A percentile compares a stretch with the other conserved stretches of the same genome.
These are phyloP conservation scores for Hoplias malabaricus DNA, from an alignment of 2,113 vertebrate genomes.

Conservation along the genomic window DNA sequence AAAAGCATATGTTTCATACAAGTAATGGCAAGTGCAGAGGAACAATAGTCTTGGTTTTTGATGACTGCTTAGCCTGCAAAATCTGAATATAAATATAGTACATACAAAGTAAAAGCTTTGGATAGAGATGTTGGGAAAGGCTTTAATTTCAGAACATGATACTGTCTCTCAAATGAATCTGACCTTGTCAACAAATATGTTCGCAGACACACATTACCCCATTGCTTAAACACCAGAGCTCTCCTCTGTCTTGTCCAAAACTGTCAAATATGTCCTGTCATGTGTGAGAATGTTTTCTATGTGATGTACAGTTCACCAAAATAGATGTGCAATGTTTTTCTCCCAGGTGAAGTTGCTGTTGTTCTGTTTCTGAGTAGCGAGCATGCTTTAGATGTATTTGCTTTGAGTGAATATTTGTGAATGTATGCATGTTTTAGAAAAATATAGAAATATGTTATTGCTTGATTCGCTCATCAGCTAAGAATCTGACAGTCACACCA, in stretches of 20 bases:
- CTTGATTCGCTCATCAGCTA: too few relatives aligned
- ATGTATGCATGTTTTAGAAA: neutral
- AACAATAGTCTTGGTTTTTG: too few relatives aligned
- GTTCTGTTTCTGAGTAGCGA: neutral
- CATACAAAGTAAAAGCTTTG: neutral
- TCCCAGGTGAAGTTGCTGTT: slow-evolving; percentile 5
- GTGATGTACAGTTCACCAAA: neutral
- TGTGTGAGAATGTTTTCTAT: neutral
- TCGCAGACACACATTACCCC: neutral
- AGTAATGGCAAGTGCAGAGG: too few relatives aligned
- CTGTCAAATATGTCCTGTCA: neutral
- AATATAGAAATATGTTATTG: too few relatives aligned
- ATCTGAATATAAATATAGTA: neutral
- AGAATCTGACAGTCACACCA: too few relatives aligned
- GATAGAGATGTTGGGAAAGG: neutral
- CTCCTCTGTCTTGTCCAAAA: neutral
- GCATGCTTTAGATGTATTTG: neutral
- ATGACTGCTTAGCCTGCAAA: too few relatives aligned
- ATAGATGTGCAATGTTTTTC: slow-evolving; percentile 11
- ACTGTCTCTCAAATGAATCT: neutral
- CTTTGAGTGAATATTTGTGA: neutral
- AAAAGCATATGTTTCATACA: too few relatives aligned
- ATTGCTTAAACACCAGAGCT: neutral
- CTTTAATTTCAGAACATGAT: neutral
- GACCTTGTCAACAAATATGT: neutral